A percentile compares a stretch with the other conserved stretches of the same genome.
Evolutionary conservation across 1,140 invertebrate genomes (phyloP).

Genomic region (Ceratitis capitata): DNA sequence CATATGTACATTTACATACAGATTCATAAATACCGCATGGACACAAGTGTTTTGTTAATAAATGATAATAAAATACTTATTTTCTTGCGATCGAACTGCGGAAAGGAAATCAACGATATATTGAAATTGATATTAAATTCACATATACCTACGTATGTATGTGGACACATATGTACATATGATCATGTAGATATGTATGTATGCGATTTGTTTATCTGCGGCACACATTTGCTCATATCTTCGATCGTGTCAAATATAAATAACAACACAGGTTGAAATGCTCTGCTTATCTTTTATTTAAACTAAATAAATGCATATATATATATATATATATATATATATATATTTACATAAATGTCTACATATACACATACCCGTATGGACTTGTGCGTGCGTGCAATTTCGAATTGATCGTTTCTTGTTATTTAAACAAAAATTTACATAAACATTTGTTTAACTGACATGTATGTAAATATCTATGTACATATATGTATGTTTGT

Average conservation of each 20-base stretch:
- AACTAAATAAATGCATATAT: too few relatives aligned
- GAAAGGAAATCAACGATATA: neutral
- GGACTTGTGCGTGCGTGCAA: too few relatives aligned
- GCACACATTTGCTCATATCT: neutral
- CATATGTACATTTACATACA: neutral
- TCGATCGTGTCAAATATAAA: neutral
- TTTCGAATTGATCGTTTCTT: neutral
- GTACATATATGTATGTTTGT: neutral
- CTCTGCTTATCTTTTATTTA: conserved; percentile 35
- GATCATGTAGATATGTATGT: too few relatives aligned
- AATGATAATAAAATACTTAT: conserved; percentile 21
- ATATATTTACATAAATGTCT: too few relatives aligned
- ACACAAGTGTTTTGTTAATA: conserved; percentile 21
- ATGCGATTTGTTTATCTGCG: conserved; percentile 28
- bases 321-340: too few relatives aligned
- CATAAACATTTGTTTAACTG: conserved; percentile 9
- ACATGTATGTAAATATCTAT: neutral
- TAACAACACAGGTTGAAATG: neutral
- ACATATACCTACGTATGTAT: too few relatives aligned
- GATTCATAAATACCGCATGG: neutral
- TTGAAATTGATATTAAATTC: conserved; percentile 19
- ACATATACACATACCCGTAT: too few relatives aligned
- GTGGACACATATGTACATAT: too few relatives aligned
- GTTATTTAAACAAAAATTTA: conserved; percentile 25
- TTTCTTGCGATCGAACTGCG: too few relatives aligned